Evolutionary conservation across 2,113 vertebrate species (phyloP), one percentile per base, ranked within the genome.

Genomic region (Silurus asotus): DNA sequence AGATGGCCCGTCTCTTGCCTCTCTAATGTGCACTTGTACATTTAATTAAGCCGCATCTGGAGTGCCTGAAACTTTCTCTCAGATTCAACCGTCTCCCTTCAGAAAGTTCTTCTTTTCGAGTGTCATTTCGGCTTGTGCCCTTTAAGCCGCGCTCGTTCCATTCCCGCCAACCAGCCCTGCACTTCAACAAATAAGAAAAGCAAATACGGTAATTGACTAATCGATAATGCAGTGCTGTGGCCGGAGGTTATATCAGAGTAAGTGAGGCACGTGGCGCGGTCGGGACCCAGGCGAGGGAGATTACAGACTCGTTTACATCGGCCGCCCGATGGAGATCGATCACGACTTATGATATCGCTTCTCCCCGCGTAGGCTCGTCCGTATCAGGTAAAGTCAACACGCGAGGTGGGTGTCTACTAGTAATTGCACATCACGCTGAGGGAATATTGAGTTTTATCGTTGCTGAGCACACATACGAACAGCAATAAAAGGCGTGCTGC

Each of bases 1-100:
- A 89, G 88, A 89, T 89, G 88, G 88, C 84, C 48, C 9, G 81
- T 87, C 88, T 87, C 84, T 89, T 86, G 88, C 86, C 86, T 88
- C 45, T 65, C 70, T 83, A 86, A 86, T 87, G 83, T 89, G 88
- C 86, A 87, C 86, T 87, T 86, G 86, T 86, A 89, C 81, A 87
- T 88, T 89, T 89, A 87, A 89, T 88, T 83, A 89, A 89, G 72
- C 78, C 72, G 58, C 69, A 83, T 84, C 83, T 87, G 83, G 79
- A 83, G 64, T 64, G 75, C 53, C 58, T 85, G 74, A 87, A 81
- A 89, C 87, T 87, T 83, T 77, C 82, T 79, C 58, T 45, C 13
- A 20, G 67, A 74, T 67, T 86, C 45, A 58, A 28, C 2, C 13
- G 37, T 88, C 64, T 79, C 59, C 59, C 19, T n/a, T 23, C 7